Conservation (phyloP, 2,888 invertebrate species). For the Xestobium rufovillosum region DNA sequence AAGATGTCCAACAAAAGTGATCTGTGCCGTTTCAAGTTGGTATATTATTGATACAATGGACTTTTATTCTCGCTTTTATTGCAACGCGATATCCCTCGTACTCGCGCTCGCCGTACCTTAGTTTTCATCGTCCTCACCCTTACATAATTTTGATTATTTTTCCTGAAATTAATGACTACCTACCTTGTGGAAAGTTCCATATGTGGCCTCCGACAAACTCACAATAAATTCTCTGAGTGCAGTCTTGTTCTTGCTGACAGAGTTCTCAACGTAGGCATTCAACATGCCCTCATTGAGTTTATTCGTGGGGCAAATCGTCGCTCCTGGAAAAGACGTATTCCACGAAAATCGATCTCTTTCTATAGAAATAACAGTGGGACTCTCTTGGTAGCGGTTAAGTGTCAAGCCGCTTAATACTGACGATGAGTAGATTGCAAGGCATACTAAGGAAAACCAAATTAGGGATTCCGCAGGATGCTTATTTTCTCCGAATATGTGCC, state of each 20-base stretch:
- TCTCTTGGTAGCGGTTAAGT: slow-evolving; percentile 59
- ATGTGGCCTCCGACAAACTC: slow-evolving; percentile 52
- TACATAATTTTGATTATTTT: no score
- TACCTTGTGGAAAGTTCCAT: slow-evolving; percentile 51
- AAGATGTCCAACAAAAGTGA: no score
- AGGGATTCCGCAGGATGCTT: slow-evolving; percentile 47
- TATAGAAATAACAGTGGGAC: slow-evolving; percentile 67
- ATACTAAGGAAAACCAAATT: slow-evolving; percentile 51
- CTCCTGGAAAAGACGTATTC: slow-evolving; percentile 61
- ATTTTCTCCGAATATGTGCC: slow-evolving; percentile 44
- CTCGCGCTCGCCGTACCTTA: no score
- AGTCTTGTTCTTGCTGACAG: slow-evolving; percentile 43
- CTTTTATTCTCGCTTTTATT: no score
- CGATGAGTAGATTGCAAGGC: slow-evolving; percentile 48
- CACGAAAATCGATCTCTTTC: slow-evolving; percentile 63
- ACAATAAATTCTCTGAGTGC: slow-evolving; percentile 49
- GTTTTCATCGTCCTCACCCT: no score
- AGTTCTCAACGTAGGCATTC: slow-evolving; percentile 43
- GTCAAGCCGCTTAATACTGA: slow-evolving; percentile 49
- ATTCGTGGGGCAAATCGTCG: slow-evolving; percentile 57
- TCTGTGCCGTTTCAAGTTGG: no score
- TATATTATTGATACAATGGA: no score
- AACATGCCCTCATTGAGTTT: slow-evolving; percentile 51
- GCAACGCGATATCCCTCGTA: no score
- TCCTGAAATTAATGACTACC: no score